Base-by-base conservation (phyloP, 2,113 vertebrate species). In the Hydrolagus affinis region DNA sequence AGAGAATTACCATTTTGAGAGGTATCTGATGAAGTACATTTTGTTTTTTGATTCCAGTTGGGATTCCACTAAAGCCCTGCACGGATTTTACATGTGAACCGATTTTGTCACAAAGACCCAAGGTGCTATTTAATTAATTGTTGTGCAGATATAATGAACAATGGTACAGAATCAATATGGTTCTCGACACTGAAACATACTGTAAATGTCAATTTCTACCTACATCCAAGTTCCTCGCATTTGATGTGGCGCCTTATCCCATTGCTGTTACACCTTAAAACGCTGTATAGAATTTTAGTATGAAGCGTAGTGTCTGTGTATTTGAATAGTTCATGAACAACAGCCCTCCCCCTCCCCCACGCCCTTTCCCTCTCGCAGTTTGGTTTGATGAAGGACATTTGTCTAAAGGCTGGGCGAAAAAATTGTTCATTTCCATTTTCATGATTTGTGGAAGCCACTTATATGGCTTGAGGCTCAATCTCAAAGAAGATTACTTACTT, bases 401-500 rank as follows among this genome's bases (percentile, higher is more conserved):
- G 44, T 44, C 44, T 3, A 44, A 44, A 44, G 44, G 44, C 44
- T 44, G 44, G 6, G n/a, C n/a, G 6, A 44, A 44, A 44, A 44
- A 44, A 44, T 1, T 44, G 44, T 1, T 44, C 44, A 44, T 44
- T 44, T 44, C 6, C 44, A 44, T 44, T 1, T 44, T 44, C 44
- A 44, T 44, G 44, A 44, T 44, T 44, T 44, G 44, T 44, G 1
- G 44, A 44, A 44, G 44, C 44, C 59, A 62, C 28, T 80, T 64
- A 12, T 64, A 25, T 28, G 0, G 0, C 87, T 68, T 86, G 85
- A 87, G 87, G n/a, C 30, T 60, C 76, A 66, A 44, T 68, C 28
- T 70, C 23, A 14, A 12, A 32, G 75, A 78, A 78, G 30, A 17
- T 57, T 76, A 90, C 92, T 93, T 91, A 99, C 98, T 96, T 97